phyloP scores from a whole-genome alignment of 2,888 invertebrate genomes.

The Iselma pallidipennis region DNA sequence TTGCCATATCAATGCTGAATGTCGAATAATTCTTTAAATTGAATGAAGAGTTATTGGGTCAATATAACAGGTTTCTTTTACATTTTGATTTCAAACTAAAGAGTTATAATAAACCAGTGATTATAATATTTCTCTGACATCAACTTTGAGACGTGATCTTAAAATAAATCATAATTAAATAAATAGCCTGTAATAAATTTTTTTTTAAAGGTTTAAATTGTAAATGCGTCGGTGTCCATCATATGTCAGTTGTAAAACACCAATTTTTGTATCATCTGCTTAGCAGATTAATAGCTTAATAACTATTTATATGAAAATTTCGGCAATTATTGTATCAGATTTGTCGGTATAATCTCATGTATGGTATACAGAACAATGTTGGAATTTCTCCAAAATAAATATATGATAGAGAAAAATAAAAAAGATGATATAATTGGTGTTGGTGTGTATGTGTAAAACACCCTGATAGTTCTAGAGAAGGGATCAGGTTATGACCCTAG shows the following conservation, averaged over 20 bases:
- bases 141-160: not conserved
- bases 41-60: too few species aligned
- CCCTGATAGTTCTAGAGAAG: slow-evolving; percentile 7
- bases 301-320: slow-evolving; percentile 24
- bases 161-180: slow-evolving; percentile 20
- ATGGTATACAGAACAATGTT: not conserved
- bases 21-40: not conserved
- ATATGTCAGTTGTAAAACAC: slow-evolving; percentile 24
- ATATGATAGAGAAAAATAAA: too few species aligned
- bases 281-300: slow-evolving; percentile 31
- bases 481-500: slow-evolving; percentile 55
- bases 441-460: not conserved
- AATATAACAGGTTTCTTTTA: too few species aligned
- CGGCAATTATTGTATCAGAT: slow-evolving; percentile 19
- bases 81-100: not conserved
- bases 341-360: slow-evolving; percentile 10
- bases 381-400: not conserved
- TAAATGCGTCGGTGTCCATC: slow-evolving; percentile 16
- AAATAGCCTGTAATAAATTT: slow-evolving; percentile 20
- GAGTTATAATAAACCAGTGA: not conserved
- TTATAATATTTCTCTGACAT: not conserved
- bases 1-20: not conserved
- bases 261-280: slow-evolving; percentile 29
- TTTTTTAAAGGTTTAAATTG: slow-evolving; percentile 14
- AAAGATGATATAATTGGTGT: not conserved